Evolutionary conservation across 2,797 vertebrate genomes (phyloP), one percentile per base, ranked within the genome.

Genomic region (Microtus californicus): DNA sequence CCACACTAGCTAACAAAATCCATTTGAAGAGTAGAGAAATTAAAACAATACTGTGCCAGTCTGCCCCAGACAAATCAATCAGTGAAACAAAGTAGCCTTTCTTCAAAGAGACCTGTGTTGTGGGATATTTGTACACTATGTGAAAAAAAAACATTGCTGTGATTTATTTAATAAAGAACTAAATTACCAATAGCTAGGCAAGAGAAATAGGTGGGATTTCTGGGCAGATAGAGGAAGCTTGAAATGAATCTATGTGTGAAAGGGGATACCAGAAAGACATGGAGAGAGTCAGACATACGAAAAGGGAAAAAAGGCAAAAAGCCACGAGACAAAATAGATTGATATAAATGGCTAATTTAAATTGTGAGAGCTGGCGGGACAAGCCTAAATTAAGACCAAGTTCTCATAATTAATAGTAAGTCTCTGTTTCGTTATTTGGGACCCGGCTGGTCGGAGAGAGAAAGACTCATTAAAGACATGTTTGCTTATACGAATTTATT

Each of bases 401-500:
- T 15, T 69, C 19, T 69, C 67, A 69, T 69, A 69, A 69, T n/a
- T n/a, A 69, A 69, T n/a, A 37, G n/a, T 5, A 69, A 69, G 67
- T 69, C 67, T 69, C 67, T 34, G 7, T 69, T 34, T n/a, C 34
- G 37, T 37, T n/a, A 69, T n/a, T n/a, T 69, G 67, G 34, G 34
- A 37, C 10, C 63, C 29, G 63, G 34, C 34, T 69, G 34, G 67
- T 34, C 6, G 6, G 34, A n/a, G 8, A 69, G 34, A n/a, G 34
- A 69, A 69, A 69, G 34, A 69, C 8, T n/a, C 17, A 34, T 69
- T 69, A 87, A 14, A 79, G 79, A 93, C 56, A 73, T 1, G 3
- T 34, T 56, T 93, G 87, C 94, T 96, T 80, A 85, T 91, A 81
- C 65, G 54, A 91, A 96, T 94, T 93, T 90, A 96, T 94, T 93